phyloP scores from a whole-genome alignment of 2,113 vertebrate genomes.

The Sylvietta virens region DNA sequence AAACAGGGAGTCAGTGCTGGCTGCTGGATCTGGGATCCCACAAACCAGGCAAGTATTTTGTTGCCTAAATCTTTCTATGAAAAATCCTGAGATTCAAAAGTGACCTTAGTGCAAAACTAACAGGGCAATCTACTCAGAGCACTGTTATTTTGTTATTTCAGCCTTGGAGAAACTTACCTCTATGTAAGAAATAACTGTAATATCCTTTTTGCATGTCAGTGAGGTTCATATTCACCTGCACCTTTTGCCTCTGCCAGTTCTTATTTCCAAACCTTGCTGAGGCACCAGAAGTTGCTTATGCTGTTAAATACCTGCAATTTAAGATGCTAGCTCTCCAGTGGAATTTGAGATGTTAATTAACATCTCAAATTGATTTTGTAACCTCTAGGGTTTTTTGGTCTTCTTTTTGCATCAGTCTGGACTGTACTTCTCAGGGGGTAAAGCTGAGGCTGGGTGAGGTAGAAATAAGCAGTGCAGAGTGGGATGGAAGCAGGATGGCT shows the following conservation, averaged over 20 bases:
- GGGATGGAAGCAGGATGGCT: neutral
- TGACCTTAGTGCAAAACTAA: neutral
- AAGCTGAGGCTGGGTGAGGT: neutral
- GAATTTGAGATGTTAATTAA: neutral
- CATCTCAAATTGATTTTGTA: neutral
- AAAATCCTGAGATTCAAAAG: neutral
- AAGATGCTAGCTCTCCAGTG: neutral
- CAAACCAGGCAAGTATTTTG: neutral
- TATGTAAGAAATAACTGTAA: neutral
- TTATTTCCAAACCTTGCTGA: neutral
- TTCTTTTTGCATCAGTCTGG: neutral
- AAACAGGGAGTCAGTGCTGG: neutral
- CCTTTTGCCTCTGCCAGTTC: neutral
- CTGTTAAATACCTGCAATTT: neutral
- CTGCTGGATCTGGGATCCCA: neutral
- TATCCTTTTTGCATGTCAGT: neutral
- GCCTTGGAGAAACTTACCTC: neutral
- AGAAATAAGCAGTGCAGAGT: neutral
- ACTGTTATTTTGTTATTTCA: neutral
- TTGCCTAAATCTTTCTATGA: neutral
- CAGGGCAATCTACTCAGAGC: neutral
- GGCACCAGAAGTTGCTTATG: neutral
- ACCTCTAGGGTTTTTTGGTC: neutral
- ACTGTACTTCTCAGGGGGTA: neutral
- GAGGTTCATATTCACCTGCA: neutral